phyloP scores from a whole-genome alignment of 1,140 invertebrate genomes.

The Solenopsis fugax region DNA sequence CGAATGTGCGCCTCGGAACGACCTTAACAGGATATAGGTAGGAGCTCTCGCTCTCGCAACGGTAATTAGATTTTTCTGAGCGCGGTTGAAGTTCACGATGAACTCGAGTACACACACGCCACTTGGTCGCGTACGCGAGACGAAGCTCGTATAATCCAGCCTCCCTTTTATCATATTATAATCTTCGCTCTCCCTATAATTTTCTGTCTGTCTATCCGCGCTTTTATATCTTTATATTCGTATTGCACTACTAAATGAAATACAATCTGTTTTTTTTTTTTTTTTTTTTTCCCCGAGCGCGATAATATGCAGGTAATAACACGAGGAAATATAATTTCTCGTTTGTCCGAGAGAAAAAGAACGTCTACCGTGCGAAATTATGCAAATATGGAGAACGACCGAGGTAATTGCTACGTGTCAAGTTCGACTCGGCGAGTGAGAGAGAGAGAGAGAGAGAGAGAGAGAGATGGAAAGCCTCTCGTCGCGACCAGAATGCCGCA shows the following conservation, averaged over 20 bases:
- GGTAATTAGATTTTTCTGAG: conserved; percentile 58
- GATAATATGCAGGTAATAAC: conserved; percentile 12
- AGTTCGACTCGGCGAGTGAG: not conserved
- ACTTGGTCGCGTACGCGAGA: not conserved
- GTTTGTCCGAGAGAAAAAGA: not conserved
- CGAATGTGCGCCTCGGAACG: not conserved
- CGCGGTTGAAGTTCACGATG: not conserved
- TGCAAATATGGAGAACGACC: conserved; percentile 18
- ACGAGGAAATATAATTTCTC: not conserved
- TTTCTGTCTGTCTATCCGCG: not conserved
- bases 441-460: too few relatives aligned
- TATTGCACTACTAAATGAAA: not conserved
- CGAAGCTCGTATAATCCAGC: not conserved
- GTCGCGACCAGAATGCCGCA: not conserved
- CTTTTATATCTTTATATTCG: not conserved
- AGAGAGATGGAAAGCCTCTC: not conserved
- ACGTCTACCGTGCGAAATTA: conserved; percentile 13
- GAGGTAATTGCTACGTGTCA: conserved; percentile 37
- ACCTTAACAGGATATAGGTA: not conserved
- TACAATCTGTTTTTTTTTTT: not conserved
- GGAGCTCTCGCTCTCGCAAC: conserved; percentile 52
- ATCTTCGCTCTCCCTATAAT: not conserved
- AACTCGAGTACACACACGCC: not conserved
- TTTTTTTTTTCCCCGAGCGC: not conserved
- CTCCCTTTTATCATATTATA: not conserved